A percentile compares a stretch with the other conserved stretches of the same genome.
phyloP scores from a whole-genome alignment of 2,888 invertebrate species.

The Rambutsinella grinnellia region DNA sequence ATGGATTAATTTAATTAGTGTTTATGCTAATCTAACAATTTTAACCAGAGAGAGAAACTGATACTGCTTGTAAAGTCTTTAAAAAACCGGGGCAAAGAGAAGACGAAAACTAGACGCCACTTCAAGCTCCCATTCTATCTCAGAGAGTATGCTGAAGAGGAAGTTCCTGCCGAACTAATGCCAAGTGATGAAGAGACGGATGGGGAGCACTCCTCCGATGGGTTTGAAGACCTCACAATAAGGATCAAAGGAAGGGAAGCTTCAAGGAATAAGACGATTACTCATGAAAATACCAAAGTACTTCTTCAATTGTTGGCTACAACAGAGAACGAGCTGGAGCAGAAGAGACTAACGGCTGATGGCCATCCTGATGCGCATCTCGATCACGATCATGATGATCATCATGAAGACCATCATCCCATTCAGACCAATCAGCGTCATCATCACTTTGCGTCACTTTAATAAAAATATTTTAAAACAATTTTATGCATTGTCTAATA shows the following conservation, averaged over 20 bases:
- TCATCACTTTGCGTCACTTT: too few relatives aligned
- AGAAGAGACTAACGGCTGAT: too few relatives aligned
- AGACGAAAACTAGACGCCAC: constrained; percentile 1
- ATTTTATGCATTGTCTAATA: too few relatives aligned
- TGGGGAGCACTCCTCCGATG: constrained; percentile 28
- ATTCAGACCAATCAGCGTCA: too few relatives aligned
- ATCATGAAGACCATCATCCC: too few relatives aligned
- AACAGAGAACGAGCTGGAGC: constrained; percentile 22
- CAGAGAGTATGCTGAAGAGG: constrained; percentile 37
- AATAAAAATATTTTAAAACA: too few relatives aligned
- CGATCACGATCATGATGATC: too few relatives aligned
- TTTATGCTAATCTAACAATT: constrained; percentile 1
- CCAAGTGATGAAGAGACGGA: constrained; percentile 23
- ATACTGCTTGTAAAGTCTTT: too few relatives aligned
- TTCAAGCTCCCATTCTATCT: constrained; percentile 27
- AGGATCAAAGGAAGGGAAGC: background rate
- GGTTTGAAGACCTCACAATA: constrained; percentile 32
- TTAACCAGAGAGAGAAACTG: constrained; percentile 33
- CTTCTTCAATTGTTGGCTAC: constrained; percentile 8
- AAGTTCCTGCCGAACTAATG: constrained; percentile 31
- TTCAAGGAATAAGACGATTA: background rate
- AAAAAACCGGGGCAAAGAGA: constrained; percentile 1
- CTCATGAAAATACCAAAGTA: background rate
- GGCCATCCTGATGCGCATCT: too few relatives aligned
- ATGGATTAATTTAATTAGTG: background rate